Conservation (phyloP, 1,140 invertebrate species). For the Drosophila subobscura region DNA sequence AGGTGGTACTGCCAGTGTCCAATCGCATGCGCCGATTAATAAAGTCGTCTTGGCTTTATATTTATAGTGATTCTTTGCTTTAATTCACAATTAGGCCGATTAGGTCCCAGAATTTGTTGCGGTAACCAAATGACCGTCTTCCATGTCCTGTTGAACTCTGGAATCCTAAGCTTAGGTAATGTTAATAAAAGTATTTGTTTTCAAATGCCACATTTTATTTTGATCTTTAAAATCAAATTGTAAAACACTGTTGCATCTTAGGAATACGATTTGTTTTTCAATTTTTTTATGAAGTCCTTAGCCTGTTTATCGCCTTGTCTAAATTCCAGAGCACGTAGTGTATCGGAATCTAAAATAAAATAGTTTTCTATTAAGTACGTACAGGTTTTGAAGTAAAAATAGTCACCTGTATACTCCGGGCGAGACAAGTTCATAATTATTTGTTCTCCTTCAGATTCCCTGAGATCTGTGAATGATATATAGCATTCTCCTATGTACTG, state of each 20-base stretch:
- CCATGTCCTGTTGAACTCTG: too few species aligned
- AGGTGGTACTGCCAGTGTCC: too few species aligned
- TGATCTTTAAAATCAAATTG: too few species aligned
- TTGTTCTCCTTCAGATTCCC: conserved; percentile 88
- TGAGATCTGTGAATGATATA: conserved; percentile 90
- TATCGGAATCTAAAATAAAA: conserved; percentile 88
- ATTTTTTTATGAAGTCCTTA: conserved; percentile 94
- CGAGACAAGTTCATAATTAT: conserved; percentile 91
- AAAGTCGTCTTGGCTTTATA: too few species aligned
- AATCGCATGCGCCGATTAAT: too few species aligned
- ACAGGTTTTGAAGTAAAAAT: not conserved
- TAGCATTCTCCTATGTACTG: conserved; percentile 97
- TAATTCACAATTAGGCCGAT: too few species aligned
- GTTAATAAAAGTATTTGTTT: too few species aligned
- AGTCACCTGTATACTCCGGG: conserved; percentile 89
- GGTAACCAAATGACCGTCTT: too few species aligned
- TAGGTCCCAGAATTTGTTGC: too few species aligned
- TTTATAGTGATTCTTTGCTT: too few species aligned
- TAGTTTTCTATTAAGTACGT: not conserved
- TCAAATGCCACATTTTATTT: too few species aligned
- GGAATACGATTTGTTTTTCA: conserved; percentile 86
- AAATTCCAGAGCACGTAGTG: conserved; percentile 91
- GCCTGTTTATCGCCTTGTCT: conserved; percentile 95
- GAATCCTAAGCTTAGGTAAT: too few species aligned
- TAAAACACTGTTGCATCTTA: conserved; percentile 11